Evolutionary conservation across 1,140 invertebrate species (phyloP), one percentile per base, ranked within the genome.

Genomic region (Drosophila dunni): DNA sequence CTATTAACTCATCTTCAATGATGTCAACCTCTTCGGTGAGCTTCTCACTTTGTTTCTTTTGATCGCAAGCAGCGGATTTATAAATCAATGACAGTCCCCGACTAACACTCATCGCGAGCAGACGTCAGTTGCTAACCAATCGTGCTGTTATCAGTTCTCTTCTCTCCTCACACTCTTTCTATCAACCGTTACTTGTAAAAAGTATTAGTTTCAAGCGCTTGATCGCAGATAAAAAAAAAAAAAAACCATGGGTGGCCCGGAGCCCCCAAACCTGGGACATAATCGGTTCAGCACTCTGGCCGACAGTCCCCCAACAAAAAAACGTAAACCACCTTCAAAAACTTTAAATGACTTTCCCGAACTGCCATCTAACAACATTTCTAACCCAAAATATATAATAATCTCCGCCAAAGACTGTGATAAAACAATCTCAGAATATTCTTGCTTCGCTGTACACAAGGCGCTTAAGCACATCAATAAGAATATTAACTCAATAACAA

Each of bases 71-170:
- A 24, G 24, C 24, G 24, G 24, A 24, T 24, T 24, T 24, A 1
- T 2, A 24, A 24, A 24, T 24, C 24, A 24, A 24, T n/a, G n/a
- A n/a, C 24, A 29, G 24, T 29, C 24, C 3, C 24, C 24, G 24
- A 66, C 50, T 66, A 66, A 66, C 63, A 66, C 63, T 66, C 63
- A 54, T 66, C 63, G 51, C 40, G 63, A 66, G 63, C 48, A 66
- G 51, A 66, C 63, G 63, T 56, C 63, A 46, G 63, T 66, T 45
- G 50, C 63, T 66, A 44, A 45, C 2, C 7, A 33, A 54, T 6
- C 24, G 50, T 54, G 10, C 5, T 38, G 3, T 20, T 66, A 44
- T 44, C 42, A 45, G 63, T 66, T 65, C n/a, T 54, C 24, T 65
- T 54, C 10, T 44, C 9, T 8, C 24, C 10, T 10, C 17, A 29